Evolutionary conservation across 2,797 vertebrate species (phyloP), one percentile per base, ranked within the genome.

Genomic region (Orientallactaga sibirica): DNA sequence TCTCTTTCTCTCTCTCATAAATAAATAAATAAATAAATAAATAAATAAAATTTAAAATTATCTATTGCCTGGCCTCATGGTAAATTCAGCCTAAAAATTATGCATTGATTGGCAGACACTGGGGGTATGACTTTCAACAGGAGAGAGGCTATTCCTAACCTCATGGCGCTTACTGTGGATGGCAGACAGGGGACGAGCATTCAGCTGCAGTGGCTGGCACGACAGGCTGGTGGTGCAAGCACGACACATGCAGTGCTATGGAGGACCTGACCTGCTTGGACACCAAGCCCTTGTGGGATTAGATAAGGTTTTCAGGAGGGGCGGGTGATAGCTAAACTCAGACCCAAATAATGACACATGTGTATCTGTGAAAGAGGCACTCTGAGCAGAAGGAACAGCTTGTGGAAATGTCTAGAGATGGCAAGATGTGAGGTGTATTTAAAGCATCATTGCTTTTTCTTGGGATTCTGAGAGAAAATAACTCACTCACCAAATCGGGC

Each of bases 371-470:
- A 64, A 75, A 22, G 41, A 10, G 12, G 12, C 33, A 16, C 79
- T 75, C 90, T 58, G 19, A 84, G 85, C 1, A 55, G 29, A 55
- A 68, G n/a, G 7, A 27, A 52, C 58, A 25, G 66, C 20, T 58
- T 20, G 18, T 58, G 55, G 12, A 12, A 58, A 58, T 16, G 55
- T 16, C 16, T 58, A 58, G 55, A 58, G 55, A 58, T 58, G 55
- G 55, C 11, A 58, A 58, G 55, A 58, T 58, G n/a, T 0, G 12
- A 37, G 41, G 41, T 9, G 0, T 12, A 0, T 67, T 7, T 27
- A 52, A 62, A 79, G 75, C 37, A n/a, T 24, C n/a, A 15, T 7
- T 70, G 20, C 62, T 25, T 67, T 37, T 29, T 43, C 58, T 58
- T 55, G 55, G 58, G 27, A 61, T 37, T 73, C 84, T 77, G 84